phyloP scores from a whole-genome alignment of 2,888 invertebrate genomes.

The Polydrusus pterygomalis region DNA sequence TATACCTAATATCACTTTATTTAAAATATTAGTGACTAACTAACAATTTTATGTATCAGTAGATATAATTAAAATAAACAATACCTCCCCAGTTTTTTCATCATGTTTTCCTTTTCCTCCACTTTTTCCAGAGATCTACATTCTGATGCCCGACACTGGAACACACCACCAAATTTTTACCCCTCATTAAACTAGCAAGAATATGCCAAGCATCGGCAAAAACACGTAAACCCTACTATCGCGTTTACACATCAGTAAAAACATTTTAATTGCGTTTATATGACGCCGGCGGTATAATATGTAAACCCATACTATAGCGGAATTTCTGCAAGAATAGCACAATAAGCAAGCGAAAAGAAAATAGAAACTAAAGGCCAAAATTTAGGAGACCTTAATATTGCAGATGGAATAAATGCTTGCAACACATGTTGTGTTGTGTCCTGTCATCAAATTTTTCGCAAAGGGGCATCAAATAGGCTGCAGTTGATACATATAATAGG shows the following conservation, averaged over 20 bases:
- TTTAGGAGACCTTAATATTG: neutral
- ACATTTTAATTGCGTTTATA: slow-evolving; percentile 2
- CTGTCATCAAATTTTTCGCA: no score
- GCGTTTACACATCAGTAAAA: slow-evolving; percentile 3
- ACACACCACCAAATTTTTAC: neutral
- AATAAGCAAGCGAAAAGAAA: neutral
- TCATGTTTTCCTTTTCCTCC: neutral
- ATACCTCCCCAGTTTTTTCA: no score
- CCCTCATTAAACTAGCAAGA: neutral
- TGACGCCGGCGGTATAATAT: no score
- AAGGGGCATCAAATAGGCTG: no score
- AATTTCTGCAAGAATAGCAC: neutral
- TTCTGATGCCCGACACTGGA: neutral
- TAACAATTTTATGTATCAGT: no score
- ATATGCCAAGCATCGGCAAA: slow-evolving; percentile 3
- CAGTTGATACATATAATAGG: no score
- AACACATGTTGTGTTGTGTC: neutral
- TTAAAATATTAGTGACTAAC: no score
- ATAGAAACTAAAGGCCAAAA: neutral
- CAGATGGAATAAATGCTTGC: neutral
- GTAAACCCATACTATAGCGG: neutral
- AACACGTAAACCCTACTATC: neutral
- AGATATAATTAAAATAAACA: no score
- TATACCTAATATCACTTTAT: no score
- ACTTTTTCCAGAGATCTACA: neutral